Base-by-base conservation (phyloP, 2,797 vertebrate species). In the Jordanella pulchra region DNA sequence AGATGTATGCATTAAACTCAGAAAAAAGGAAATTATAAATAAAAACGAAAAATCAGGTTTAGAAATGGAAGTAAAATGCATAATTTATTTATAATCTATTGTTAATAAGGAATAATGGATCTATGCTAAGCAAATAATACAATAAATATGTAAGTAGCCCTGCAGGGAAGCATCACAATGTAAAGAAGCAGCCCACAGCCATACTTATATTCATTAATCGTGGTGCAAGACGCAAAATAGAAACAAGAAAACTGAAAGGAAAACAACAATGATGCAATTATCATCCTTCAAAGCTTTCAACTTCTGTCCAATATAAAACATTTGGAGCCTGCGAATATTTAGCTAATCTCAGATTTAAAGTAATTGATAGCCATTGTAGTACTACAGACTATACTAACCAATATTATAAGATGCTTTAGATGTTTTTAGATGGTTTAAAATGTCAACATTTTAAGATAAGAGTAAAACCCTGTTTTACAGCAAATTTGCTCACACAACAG, bases 131-230 rank as follows among this genome's bases (percentile, higher is more conserved):
- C 60, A 74, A 28, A 58, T 47, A 42, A 28, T 18, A 77, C 44
- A 86, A 60, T 45, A 76, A 72, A 81, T 77, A 86, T 88, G 87
- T 89, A 78, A 86, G 84, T 76, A 76, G 73, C 83, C 72, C 87
- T 65, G 78, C 86, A 79, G 87, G 87, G 82, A 84, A 71, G 79
- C 55, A 79, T 75, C 78, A 69, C 48, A 74, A 65, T 65, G 39
- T 67, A 76, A 80, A 76, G 72, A 80, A 28, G 69, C 69, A 75
- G 11, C 65, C 4, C 69, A 21, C 21, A 6, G 45, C 21, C 67
- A 53, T 18, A 21, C 35, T 65, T 11, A 5, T 71, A 75, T 39
- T 39, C 35, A 39, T 39, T 39, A 4, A 39, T 39, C 35, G 35
- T 39, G 35, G 5, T 6, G 21, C 35, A 25, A 42, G 6, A 42